Percentiles rank a stretch among this genome's conserved stretches.
Conservation (phyloP, 2,113 vertebrate genomes). For the Corythornis vintsioides region DNA sequence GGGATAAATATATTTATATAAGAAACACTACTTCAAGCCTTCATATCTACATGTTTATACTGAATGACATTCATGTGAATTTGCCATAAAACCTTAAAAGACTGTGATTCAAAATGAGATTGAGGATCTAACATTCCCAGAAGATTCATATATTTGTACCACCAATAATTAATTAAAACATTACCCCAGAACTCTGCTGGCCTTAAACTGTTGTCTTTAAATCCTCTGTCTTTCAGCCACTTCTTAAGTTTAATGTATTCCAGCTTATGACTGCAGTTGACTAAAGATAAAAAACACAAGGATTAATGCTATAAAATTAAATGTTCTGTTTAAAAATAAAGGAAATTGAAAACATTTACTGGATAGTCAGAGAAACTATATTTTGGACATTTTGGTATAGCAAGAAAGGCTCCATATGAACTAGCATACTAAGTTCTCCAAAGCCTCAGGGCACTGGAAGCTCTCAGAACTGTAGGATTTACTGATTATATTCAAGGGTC, state of each 20-base stretch:
- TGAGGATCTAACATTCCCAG: neutral
- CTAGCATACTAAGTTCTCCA: neutral
- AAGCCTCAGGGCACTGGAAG: neutral
- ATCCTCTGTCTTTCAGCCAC: constrained; percentile 88
- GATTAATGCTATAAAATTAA: neutral
- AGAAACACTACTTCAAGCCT: neutral
- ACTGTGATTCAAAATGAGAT: neutral
- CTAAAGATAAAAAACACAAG: constrained; percentile 61
- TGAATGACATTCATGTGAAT: neutral
- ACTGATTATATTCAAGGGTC: neutral
- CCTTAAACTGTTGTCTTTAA: constrained; percentile 76
- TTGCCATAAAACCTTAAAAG: neutral
- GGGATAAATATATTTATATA: neutral
- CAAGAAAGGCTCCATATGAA: neutral
- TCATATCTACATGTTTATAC: neutral
- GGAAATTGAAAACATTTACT: neutral
- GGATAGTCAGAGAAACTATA: neutral
- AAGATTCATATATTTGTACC: neutral
- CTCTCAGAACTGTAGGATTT: neutral
- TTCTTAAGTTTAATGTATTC: constrained; percentile 83
- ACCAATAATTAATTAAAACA: neutral
- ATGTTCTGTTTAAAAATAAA: neutral
- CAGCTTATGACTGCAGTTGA: constrained; percentile 76
- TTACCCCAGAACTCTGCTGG: constrained; percentile 87
- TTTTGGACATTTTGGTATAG: neutral